These are phyloP conservation scores for Takifugu bimaculatus DNA, from an alignment of 2,113 vertebrate genomes.

Conservation along the genomic window DNA sequence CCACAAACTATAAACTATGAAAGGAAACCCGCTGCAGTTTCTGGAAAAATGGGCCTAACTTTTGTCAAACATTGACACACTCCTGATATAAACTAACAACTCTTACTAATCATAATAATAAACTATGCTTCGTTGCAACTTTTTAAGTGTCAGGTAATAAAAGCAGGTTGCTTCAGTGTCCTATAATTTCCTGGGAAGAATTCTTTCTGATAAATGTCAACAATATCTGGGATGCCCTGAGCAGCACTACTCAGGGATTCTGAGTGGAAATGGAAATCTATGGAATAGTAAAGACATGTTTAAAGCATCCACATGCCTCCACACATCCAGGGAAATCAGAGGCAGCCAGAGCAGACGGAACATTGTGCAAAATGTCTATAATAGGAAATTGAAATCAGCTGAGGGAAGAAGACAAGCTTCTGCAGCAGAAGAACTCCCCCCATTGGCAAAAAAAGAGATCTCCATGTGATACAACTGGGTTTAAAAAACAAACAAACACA, in stretches of 20 bases:
- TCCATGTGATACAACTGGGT: conserved; percentile 31
- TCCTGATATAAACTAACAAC: no score
- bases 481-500: conserved; percentile 3
- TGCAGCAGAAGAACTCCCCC: conserved; percentile 36
- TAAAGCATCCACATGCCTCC: conserved; percentile 28
- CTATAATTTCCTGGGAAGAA: conserved; percentile 3
- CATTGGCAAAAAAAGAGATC: conserved; percentile 27
- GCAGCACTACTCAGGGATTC: not conserved
- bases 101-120: no score
- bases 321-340: conserved; percentile 53
- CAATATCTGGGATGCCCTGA: conserved; percentile 4
- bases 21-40: no score
- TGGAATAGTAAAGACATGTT: conserved; percentile 17
- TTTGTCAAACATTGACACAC: no score
- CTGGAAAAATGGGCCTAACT: no score
- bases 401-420: conserved; percentile 24
- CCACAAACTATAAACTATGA: no score
- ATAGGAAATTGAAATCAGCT: conserved; percentile 28
- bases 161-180: not conserved
- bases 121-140: no score
- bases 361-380: not conserved
- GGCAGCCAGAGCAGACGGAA: conserved; percentile 33
- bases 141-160: not conserved
- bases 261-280: conserved; percentile 27
- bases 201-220: conserved; percentile 34